Evolutionary conservation across 2,113 vertebrate genomes (phyloP).

Genomic region (Machaerirhynchus nigripectus): DNA sequence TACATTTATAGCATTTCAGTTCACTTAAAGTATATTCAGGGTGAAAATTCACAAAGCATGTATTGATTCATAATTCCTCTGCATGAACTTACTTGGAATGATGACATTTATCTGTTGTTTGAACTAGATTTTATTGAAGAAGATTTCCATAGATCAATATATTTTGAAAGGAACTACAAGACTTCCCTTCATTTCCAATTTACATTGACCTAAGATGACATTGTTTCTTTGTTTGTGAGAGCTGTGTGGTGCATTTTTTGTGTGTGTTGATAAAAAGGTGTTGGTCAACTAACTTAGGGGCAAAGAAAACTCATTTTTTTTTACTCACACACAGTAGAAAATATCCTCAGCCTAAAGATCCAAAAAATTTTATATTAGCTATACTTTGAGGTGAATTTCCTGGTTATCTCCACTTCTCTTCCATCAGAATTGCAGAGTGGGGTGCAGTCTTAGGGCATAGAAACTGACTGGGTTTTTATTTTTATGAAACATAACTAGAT

Average conservation of each 20-base stretch:
- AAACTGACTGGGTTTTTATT: background rate
- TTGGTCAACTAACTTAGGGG: background rate
- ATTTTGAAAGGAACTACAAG: background rate
- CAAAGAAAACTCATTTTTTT: background rate
- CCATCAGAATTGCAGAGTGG: background rate
- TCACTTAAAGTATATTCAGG: background rate
- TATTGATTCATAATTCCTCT: background rate
- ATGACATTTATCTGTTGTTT: background rate
- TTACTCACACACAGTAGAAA: background rate
- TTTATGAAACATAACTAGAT: rapidly evolving
- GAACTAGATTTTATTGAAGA: background rate
- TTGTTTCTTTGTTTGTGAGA: background rate
- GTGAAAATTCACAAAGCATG: background rate
- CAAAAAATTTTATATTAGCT: background rate
- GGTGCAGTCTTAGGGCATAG: background rate
- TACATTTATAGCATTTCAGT: background rate
- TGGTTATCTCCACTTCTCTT: background rate
- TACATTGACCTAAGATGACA: background rate
- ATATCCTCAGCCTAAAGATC: background rate
- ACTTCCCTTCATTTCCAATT: background rate
- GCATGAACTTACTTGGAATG: background rate
- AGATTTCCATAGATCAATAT: background rate
- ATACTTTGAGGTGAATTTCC: background rate
- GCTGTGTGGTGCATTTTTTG: background rate
- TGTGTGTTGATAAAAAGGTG: background rate